Evolutionary conservation across 2,888 invertebrate species (phyloP), one percentile per base, ranked within the genome.

Genomic region (Diarsia brunnea): DNA sequence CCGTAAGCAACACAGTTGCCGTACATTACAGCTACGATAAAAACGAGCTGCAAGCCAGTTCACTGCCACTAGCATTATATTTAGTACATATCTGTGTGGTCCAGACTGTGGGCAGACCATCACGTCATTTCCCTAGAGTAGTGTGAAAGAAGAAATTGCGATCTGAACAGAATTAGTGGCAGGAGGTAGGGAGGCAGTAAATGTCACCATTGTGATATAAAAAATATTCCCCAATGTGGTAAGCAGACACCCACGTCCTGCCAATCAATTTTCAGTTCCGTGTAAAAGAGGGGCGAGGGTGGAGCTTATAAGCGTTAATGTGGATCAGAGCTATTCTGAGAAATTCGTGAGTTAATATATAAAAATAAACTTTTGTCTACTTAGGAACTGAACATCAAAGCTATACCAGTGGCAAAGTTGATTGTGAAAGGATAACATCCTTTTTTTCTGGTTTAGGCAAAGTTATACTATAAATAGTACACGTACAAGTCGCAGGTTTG

Each of bases 1-100:
- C 64, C 75, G 70, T 80, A 64, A 74, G 80, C 78, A 73, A 84
- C 84, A 84, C 31, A 78, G 86, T 84, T 73, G 70, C 85, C 12
- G 65, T 45, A 75, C 71, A 69, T 79, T 58, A 76, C 58, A 63
- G 69, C 63, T 43, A 12, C 73, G 61, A 70, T 83, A 82, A 80
- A 84, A 73, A 73, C 47, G 70, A 80, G 75, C 65, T 73, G 72
- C 80, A 65, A 74, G 73, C 70, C 85, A 67, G 71, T 81, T 75
- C 47, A 78, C 19, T 71, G 53, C 66, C 65, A 82, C 55, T 73
- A 71, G 75, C 73, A 69, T 70, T 66, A 73, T 73, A 64, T 83
- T 84, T 71, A 81, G 49, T 73, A 38, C 27, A 31, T 60, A 53
- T 70, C 69, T 65, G 77, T 77, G 84, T 69, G 84, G 81, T 67